Base-by-base conservation (phyloP, 2,888 invertebrate genomes). In the Tinea pellionella region DNA sequence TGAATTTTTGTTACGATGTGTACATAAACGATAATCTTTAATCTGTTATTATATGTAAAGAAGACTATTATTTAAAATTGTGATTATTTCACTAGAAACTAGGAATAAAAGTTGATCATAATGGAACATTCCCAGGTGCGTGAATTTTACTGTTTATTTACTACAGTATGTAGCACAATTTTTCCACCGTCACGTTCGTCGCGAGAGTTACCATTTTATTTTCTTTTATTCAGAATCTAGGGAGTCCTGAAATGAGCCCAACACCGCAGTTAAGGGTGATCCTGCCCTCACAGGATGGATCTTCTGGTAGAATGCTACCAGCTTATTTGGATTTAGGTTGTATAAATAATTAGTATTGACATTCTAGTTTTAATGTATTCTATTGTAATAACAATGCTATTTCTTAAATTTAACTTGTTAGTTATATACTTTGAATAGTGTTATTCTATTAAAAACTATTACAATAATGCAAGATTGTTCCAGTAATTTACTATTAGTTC, bases 251-350 rank as follows among this genome's bases (percentile, higher is more conserved):
- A 67, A 69, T 78, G 62, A 73, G 73, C 60, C 74, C 77, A 42
- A 67, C 81, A 65, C 71, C 78, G 60, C 85, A 84, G 62, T 71
- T 87, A 42, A 72, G 83, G 66, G 85, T 86, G 60, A 79, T 87
- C 63, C 68, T 87, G 64, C 84, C 86, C 30, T 64, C 77, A 9
- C 59, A 69, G 77, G 63, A 82, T 80, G 11, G 65, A 68, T 11
- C 24, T 18, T 57, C 77, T 41, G 18, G n/a, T 43, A 59, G 67
- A 67, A 68, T 80, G 70, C 78, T 83, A 62, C 79, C 83, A 53
- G 75, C 80, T 29, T 82, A 78, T 68, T 71, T 80, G 62, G 81
- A 81, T 63, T 71, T 82, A 64, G 78, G 84, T 86, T 67, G 15
- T 47, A 47, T 47, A 47, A 73, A 83, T 74, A 16, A 16, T 13